Evolutionary conservation across 2,888 invertebrate genomes (phyloP).

Genomic region (Cheilosia scutellata): DNA sequence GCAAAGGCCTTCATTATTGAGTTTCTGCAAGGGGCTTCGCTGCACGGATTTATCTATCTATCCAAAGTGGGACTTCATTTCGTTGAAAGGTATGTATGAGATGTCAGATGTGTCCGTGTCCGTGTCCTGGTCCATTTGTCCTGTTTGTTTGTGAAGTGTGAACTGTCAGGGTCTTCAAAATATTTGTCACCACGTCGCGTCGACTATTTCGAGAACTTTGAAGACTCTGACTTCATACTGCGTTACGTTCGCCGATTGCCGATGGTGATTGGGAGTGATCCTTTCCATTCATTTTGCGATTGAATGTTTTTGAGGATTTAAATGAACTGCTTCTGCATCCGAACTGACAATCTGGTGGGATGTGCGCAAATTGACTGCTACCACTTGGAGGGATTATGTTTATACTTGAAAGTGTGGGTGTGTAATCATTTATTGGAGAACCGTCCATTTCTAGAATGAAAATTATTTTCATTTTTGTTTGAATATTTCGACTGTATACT

Average conservation of each 20-base stretch:
- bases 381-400: conserved; percentile 61
- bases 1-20: conserved; percentile 81
- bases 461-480: conserved; percentile 26
- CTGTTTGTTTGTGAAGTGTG: conserved; percentile 54
- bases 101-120: neutral
- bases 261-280: conserved; percentile 34
- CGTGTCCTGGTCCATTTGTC: conserved; percentile 7
- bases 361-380: conserved; percentile 55
- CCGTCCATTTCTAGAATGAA: conserved; percentile 35
- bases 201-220: conserved; percentile 32
- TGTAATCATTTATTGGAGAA: conserved; percentile 33
- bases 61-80: conserved; percentile 82
- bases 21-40: conserved; percentile 82
- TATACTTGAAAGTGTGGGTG: conserved; percentile 35
- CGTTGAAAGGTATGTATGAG: conserved; percentile 81
- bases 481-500: conserved; percentile 35
- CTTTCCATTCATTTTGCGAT: conserved; percentile 61
- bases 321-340: conserved; percentile 41
- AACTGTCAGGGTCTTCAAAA: conserved; percentile 61
- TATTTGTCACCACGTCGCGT: conserved; percentile 60
- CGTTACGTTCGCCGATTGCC: no score
- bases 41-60: conserved; percentile 83
- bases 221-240: conserved; percentile 18
- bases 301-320: conserved; percentile 50
- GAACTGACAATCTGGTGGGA: conserved; percentile 43